phyloP scores from a whole-genome alignment of 2,888 invertebrate genomes.

The Rhagium mordax region DNA sequence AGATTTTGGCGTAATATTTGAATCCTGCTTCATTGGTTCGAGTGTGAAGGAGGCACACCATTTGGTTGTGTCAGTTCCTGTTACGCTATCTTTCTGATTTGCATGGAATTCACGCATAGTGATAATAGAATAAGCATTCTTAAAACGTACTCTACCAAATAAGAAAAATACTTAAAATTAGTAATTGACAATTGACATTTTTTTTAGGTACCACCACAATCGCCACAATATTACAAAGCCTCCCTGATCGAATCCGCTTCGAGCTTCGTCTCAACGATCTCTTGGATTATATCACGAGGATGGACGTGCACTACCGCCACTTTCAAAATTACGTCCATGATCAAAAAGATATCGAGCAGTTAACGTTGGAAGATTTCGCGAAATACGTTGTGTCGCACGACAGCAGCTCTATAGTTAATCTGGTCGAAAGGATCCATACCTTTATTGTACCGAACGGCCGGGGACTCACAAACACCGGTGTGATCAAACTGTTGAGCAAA shows the following conservation, averaged over 20 bases:
- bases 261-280: slow-evolving; percentile 77
- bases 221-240: slow-evolving; percentile 59
- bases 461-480: slow-evolving; percentile 62
- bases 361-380: slow-evolving; percentile 82
- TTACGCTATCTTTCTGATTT: no score
- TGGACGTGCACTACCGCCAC: slow-evolving; percentile 74
- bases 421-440: slow-evolving; percentile 79
- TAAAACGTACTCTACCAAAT: no score
- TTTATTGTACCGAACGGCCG: slow-evolving; percentile 74
- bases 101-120: no score
- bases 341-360: slow-evolving; percentile 71
- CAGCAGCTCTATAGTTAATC: slow-evolving; percentile 76
- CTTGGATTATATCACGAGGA: slow-evolving; percentile 74
- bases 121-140: no score
- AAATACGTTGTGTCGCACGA: slow-evolving; percentile 80
- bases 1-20: no score
- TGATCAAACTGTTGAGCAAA: slow-evolving; percentile 57
- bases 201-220: slow-evolving; percentile 54
- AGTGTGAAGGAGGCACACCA: no score
- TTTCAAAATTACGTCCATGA: slow-evolving; percentile 75
- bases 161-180: no score
- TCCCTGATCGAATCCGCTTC: slow-evolving; percentile 71
- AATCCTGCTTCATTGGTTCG: no score
- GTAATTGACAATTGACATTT: background rate
- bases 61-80: no score